A percentile compares a stretch with the other conserved stretches of the same genome.
These are phyloP conservation scores for Oryctes rhinoceros DNA, from an alignment of 1,140 invertebrate genomes.

Conservation along the genomic window DNA sequence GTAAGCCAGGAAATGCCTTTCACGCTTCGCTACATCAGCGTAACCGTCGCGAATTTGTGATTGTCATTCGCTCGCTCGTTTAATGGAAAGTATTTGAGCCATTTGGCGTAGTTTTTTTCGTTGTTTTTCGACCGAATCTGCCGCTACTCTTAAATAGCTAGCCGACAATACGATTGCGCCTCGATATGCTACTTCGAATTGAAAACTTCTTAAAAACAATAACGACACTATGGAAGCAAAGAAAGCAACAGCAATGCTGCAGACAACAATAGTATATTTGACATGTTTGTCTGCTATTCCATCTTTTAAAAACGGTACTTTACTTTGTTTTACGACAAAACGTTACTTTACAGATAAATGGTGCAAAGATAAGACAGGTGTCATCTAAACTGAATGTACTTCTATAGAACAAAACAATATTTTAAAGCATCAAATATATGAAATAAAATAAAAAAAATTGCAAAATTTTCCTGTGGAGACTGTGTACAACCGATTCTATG, in stretches of 20 bases:
- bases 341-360: neutral
- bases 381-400: neutral
- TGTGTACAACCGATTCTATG: too few relatives aligned
- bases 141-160: neutral
- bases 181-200: neutral
- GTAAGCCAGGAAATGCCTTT: neutral
- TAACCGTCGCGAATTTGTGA: too few relatives aligned
- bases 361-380: neutral
- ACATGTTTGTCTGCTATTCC: neutral
- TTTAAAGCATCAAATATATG: too few relatives aligned
- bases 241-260: neutral
- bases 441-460: too few relatives aligned
- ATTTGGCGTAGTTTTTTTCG: neutral
- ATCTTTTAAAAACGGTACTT: constrained; percentile 1
- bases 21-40: neutral
- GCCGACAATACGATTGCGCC: neutral
- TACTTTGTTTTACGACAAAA: neutral
- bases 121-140: neutral
- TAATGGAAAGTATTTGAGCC: neutral
- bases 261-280: neutral
- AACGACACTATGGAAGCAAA: neutral
- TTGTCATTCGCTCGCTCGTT: too few relatives aligned
- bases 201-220: neutral
- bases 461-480: too few relatives aligned
- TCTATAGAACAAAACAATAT: too few relatives aligned